A percentile compares a stretch with the other conserved stretches of the same genome.
phyloP scores from a whole-genome alignment of 2,113 vertebrate genomes.

The Synodontis membranacea region DNA sequence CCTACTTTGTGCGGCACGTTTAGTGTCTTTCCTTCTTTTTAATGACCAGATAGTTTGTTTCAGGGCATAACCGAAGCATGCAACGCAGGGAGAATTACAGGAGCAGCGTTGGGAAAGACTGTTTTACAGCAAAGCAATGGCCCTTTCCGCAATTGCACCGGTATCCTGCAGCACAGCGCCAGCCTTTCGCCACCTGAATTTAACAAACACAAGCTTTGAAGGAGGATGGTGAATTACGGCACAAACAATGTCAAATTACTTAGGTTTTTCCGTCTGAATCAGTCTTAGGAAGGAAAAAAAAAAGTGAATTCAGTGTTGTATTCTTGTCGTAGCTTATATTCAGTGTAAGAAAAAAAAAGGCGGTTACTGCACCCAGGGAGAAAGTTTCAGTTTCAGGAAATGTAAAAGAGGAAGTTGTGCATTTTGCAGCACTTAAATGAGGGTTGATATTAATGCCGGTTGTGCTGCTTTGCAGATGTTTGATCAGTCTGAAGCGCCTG shows the following conservation, averaged over 20 bases:
- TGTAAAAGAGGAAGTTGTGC: slow-evolving; percentile 38
- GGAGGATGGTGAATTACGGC: background rate
- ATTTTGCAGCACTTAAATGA: slow-evolving; percentile 9
- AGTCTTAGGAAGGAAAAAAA: background rate
- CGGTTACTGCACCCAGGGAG: slow-evolving; percentile 10
- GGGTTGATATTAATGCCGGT: background rate
- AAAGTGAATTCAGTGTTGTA: background rate
- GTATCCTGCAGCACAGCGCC: background rate
- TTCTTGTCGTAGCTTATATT: background rate
- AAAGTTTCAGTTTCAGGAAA: slow-evolving; percentile 52
- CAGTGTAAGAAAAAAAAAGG: too few relatives aligned
- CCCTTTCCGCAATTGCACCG: background rate
- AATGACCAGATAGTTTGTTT: background rate
- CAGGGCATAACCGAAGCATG: background rate
- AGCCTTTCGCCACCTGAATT: background rate
- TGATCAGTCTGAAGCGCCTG: background rate
- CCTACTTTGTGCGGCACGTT: background rate
- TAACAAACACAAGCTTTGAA: background rate
- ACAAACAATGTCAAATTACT: background rate
- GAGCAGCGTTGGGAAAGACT: background rate
- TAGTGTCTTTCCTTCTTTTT: background rate
- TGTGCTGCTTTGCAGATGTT: background rate
- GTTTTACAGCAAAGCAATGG: background rate
- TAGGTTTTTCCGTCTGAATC: background rate
- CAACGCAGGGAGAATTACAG: background rate